Evolutionary conservation across 2,797 vertebrate species (phyloP).

Genomic region (Coendou prehensilis): DNA sequence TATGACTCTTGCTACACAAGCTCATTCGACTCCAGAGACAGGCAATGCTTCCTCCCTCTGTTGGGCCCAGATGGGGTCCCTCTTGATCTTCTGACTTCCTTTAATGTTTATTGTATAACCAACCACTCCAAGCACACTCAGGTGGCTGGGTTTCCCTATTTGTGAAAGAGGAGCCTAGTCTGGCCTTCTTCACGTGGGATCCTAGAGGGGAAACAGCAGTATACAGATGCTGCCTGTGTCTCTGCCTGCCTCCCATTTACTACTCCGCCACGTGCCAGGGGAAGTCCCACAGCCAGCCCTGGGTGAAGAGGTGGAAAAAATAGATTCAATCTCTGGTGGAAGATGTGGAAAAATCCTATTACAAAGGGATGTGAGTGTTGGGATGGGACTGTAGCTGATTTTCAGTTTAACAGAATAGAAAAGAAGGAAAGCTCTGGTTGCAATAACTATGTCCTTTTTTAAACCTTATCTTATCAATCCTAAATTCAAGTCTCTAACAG

Average conservation of each 20-base stretch:
- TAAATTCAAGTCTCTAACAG: background rate
- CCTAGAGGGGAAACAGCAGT: too few relatives aligned
- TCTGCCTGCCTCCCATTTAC: background rate
- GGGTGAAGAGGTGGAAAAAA: background rate
- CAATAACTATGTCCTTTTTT: background rate
- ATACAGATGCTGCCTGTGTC: fast-evolving
- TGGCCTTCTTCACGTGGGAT: background rate
- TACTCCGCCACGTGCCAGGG: background rate
- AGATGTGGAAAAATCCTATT: background rate
- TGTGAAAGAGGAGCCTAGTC: background rate
- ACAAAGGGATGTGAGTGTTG: background rate
- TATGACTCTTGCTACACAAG: background rate
- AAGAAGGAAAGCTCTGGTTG: background rate
- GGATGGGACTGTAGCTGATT: background rate
- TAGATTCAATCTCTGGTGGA: background rate
- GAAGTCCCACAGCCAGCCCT: background rate
- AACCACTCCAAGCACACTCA: too few relatives aligned
- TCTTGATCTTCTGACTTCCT: background rate
- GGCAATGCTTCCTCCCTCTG: background rate
- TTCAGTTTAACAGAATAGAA: background rate
- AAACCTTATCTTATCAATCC: background rate
- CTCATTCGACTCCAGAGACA: background rate
- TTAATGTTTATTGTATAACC: background rate
- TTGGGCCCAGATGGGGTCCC: background rate
- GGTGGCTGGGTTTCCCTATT: background rate